phyloP scores from a whole-genome alignment of 2,888 invertebrate genomes.

The Chaetoderma sp. region DNA sequence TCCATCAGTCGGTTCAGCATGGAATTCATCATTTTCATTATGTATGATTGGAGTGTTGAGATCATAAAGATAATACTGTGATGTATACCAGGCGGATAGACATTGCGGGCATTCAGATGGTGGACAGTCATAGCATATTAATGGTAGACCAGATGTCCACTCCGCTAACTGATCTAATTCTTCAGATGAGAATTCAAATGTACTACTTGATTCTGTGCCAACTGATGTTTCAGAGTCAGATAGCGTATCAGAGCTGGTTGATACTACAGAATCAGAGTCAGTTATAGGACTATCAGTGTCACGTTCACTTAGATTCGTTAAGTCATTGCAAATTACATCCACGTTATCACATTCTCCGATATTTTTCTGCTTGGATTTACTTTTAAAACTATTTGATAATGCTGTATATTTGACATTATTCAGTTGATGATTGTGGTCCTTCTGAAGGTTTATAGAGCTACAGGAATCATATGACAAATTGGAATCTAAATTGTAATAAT shows the following conservation, averaged over 20 bases:
- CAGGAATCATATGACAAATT: slow-evolving; percentile 39
- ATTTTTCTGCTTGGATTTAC: slow-evolving; percentile 42
- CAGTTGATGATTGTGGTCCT: slow-evolving; percentile 34
- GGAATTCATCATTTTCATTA: too few relatives aligned
- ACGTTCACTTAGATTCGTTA: slow-evolving; percentile 47
- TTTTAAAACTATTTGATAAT: slow-evolving; percentile 32
- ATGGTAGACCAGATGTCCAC: slow-evolving; percentile 60
- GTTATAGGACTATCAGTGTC: slow-evolving; percentile 40
- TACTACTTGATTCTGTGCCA: slow-evolving; percentile 32
- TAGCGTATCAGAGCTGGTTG: slow-evolving; percentile 49
- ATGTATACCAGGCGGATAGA: slow-evolving; percentile 44
- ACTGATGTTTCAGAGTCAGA: slow-evolving; percentile 52
- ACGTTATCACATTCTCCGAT: slow-evolving; percentile 62
- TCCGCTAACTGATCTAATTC: slow-evolving; percentile 58
- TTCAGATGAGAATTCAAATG: slow-evolving; percentile 46
- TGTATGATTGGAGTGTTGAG: too few relatives aligned
- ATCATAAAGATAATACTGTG: slow-evolving; percentile 42
- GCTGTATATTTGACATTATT: slow-evolving; percentile 46
- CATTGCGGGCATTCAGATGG: slow-evolving; percentile 63
- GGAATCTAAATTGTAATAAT: slow-evolving; percentile 28
- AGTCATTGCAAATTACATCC: slow-evolving; percentile 65
- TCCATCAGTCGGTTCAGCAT: too few relatives aligned
- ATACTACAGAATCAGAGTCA: slow-evolving; percentile 49
- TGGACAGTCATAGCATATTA: slow-evolving; percentile 60
- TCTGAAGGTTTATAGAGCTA: slow-evolving; percentile 19